Conservation (phyloP, 2,113 vertebrate genomes). For the Brachypteracias leptosomus region DNA sequence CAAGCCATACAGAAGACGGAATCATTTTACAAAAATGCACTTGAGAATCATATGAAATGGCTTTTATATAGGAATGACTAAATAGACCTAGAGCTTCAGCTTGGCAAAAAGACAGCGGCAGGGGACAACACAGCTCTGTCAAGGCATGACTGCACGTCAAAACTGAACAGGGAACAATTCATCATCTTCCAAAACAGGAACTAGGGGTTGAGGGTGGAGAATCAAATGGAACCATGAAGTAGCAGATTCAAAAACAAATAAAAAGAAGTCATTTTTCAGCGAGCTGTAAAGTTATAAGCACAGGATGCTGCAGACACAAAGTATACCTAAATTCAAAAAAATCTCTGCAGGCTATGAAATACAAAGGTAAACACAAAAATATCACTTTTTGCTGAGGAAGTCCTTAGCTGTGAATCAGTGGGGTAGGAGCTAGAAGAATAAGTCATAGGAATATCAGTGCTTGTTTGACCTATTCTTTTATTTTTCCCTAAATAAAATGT, state of each 20-base stretch:
- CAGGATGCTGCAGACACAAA: not conserved
- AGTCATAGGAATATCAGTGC: accelerated
- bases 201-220: not conserved
- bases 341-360: not conserved
- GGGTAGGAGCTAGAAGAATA: not conserved
- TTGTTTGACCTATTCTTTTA: not conserved
- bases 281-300: not conserved
- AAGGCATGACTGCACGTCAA: not conserved
- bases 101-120: not conserved
- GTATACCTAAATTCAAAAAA: not conserved
- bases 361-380: not conserved
- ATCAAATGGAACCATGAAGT: not conserved
- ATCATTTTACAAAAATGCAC: not conserved
- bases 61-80: not conserved
- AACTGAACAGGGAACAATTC: not conserved
- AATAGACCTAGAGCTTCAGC: not conserved
- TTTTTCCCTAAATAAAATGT: not conserved
- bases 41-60: not conserved
- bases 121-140: not conserved
- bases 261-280: not conserved
- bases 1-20: not conserved
- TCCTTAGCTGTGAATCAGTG: not conserved
- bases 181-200: not conserved
- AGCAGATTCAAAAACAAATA: not conserved
- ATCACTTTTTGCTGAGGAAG: not conserved